Percentiles rank a stretch among this genome's conserved stretches.
phyloP scores from a whole-genome alignment of 2,888 invertebrate genomes.

The Sericinus montela region DNA sequence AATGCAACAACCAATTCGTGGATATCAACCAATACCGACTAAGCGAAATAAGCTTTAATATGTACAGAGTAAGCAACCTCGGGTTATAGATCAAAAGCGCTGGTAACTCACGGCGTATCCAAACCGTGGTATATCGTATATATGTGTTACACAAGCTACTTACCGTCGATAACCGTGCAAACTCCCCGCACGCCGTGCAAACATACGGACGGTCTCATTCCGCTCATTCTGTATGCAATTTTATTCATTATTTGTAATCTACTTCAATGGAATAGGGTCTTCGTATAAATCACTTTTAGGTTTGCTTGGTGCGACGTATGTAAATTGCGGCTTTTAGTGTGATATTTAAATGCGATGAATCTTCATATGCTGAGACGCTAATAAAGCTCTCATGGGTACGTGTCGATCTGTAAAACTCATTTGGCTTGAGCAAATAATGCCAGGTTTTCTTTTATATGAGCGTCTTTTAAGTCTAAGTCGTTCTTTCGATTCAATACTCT shows the following conservation, averaged over 20 bases:
- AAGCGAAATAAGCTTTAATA: constrained; percentile 15
- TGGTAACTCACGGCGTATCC: constrained; percentile 39
- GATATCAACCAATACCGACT: constrained; percentile 11
- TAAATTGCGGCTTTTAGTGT: constrained; percentile 76
- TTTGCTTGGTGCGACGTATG: constrained; percentile 70
- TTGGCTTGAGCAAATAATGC: constrained; percentile 71
- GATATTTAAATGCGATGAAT: constrained; percentile 74
- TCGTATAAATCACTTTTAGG: constrained; percentile 77
- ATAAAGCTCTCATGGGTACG: constrained; percentile 49
- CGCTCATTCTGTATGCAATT: constrained; percentile 78
- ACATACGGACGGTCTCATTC: constrained; percentile 63
- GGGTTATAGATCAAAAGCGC: constrained; percentile 38
- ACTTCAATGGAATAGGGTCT: constrained; percentile 75
- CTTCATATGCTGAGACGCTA: constrained; percentile 51
- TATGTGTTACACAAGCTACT: constrained; percentile 42
- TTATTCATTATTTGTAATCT: constrained; percentile 79
- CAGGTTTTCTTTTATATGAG: constrained; percentile 51
- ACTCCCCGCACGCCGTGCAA: constrained; percentile 46
- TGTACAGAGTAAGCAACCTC: constrained; percentile 13
- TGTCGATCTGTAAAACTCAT: constrained; percentile 66
- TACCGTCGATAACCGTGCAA: constrained; percentile 58
- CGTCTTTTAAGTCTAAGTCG: constrained; percentile 43
- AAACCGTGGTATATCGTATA: constrained; percentile 35
- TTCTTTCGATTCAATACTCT: no score
- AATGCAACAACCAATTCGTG: constrained; percentile 9